Evolutionary conservation across 1,140 invertebrate species (phyloP).

Genomic region (Aphelenchoides fujianensis): DNA sequence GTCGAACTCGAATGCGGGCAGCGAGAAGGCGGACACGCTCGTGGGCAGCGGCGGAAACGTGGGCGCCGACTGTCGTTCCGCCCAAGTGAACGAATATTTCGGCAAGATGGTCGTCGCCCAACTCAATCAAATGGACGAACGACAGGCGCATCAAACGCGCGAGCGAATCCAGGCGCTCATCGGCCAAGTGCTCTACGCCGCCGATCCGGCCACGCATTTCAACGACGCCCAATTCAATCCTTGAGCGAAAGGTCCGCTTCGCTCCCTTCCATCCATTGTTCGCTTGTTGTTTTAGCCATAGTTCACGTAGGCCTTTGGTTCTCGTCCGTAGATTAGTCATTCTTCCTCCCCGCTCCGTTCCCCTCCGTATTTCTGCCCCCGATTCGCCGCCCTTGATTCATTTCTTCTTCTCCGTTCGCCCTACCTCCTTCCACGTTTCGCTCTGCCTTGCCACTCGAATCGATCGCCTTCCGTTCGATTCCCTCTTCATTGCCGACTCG

Average conservation of each 20-base stretch:
- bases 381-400: not conserved
- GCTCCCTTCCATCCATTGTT: no score
- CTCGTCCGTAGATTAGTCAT: no score
- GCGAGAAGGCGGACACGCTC: not conserved
- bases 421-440: not conserved
- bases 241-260: no score
- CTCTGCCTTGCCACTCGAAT: not conserved
- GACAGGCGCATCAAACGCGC: not conserved
- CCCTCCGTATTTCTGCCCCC: not conserved
- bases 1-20: not conserved
- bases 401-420: not conserved
- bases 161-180: not conserved
- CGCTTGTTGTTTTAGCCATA: no score
- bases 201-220: not conserved
- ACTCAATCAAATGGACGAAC: conserved; percentile 8
- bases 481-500: not conserved
- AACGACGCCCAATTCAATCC: not conserved
- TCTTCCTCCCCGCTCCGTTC: not conserved
- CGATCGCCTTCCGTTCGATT: no score
- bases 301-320: no score
- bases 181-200: not conserved
- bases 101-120: conserved; percentile 1
- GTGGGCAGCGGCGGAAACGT: not conserved
- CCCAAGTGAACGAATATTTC: conserved; percentile 6
- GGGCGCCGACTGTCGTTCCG: not conserved